Evolutionary conservation across 2,797 vertebrate genomes (phyloP).

Genomic region (Dromococcyx pavoninus): DNA sequence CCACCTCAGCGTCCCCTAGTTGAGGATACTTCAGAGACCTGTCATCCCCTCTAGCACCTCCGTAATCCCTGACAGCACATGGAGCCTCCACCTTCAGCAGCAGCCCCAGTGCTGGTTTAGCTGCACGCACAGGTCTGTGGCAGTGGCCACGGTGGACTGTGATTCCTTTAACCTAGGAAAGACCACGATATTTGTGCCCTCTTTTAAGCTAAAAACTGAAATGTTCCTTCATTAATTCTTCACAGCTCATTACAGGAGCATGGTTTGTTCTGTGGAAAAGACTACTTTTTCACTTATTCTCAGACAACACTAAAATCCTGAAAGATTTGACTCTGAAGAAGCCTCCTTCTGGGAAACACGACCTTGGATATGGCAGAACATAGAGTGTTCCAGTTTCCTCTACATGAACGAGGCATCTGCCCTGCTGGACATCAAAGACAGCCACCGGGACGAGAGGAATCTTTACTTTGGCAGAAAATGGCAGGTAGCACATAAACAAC

Average conservation of each 20-base stretch:
- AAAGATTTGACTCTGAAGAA: neutral
- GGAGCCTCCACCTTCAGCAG: neutral
- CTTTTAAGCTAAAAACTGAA: neutral
- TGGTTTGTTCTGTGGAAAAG: neutral
- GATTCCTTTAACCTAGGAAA: neutral
- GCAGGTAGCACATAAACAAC: neutral
- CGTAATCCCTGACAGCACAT: neutral
- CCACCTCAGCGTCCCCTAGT: neutral
- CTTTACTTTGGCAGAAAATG: slow-evolving; percentile 37
- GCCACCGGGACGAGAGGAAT: slow-evolving; percentile 6
- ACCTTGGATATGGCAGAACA: neutral
- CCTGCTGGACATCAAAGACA: neutral
- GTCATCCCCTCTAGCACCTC: neutral
- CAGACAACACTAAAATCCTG: neutral
- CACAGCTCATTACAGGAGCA: neutral
- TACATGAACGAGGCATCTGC: neutral
- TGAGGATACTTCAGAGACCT: neutral
- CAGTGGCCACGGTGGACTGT: neutral
- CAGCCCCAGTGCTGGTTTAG: neutral
- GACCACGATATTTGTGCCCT: neutral
- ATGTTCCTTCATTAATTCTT: neutral
- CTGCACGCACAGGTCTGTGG: neutral
- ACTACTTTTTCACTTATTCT: neutral
- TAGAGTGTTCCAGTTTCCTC: slow-evolving; percentile 1
- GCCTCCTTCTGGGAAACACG: neutral